Conservation (phyloP, 2,888 invertebrate species). For the Idaea aversata region DNA sequence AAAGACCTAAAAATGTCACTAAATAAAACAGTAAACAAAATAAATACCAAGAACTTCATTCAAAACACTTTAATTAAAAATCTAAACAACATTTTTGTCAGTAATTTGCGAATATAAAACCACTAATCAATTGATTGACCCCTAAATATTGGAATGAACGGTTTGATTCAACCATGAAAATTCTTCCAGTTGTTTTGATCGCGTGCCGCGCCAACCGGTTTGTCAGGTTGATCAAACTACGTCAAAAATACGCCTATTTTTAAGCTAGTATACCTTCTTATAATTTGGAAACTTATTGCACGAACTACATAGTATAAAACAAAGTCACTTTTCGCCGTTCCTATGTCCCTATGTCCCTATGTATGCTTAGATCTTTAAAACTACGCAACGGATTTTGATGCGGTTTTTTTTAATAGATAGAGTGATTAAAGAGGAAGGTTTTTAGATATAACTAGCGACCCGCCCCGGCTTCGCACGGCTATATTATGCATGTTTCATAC, state of each 20-base stretch:
- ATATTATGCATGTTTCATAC: too few species aligned
- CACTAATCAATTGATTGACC: not conserved
- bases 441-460: too few species aligned
- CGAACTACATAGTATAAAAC: too few species aligned
- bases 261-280: not conserved
- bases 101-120: not conserved
- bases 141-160: not conserved
- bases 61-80: not conserved
- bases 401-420: too few species aligned
- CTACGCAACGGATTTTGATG: too few species aligned
- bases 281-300: not conserved
- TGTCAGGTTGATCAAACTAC: not conserved
- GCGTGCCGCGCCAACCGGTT: not conserved
- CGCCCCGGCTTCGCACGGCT: too few species aligned
- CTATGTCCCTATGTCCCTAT: too few species aligned
- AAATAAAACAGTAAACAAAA: not conserved
- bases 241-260: not conserved
- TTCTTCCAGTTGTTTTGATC: not conserved
- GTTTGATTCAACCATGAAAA: not conserved
- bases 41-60: not conserved
- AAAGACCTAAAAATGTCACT: not conserved
- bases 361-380: too few species aligned
- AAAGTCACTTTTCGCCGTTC: too few species aligned
- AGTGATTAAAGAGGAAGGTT: too few species aligned
- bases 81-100: not conserved